Evolutionary conservation across 2,113 vertebrate genomes (phyloP).

Genomic region (Clupea harengus): DNA sequence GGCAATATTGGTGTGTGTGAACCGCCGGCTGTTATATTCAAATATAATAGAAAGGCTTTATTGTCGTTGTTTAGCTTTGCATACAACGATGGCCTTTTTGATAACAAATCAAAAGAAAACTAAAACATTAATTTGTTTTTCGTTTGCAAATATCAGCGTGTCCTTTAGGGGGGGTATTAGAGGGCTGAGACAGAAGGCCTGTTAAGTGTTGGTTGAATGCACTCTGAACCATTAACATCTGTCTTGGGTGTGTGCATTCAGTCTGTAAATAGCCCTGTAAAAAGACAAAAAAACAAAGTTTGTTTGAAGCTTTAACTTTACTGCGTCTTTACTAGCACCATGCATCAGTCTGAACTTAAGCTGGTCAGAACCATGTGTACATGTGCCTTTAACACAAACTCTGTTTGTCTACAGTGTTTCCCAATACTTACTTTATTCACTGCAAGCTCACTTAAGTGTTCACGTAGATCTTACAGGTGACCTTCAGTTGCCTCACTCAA

Average conservation of each 20-base stretch:
- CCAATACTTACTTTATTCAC: neutral
- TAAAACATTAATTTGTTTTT: too few species aligned
- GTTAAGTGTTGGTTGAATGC: too few species aligned
- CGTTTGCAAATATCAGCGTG: too few species aligned
- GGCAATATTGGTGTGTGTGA: constrained; percentile 55
- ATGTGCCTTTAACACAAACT: neutral
- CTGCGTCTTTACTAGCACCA: neutral
- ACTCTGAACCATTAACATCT: neutral
- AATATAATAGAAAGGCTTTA: too few species aligned
- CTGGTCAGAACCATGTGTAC: neutral
- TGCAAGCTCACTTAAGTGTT: neutral
- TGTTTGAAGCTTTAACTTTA: neutral
- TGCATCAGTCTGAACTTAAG: neutral
- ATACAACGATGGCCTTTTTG: too few species aligned
- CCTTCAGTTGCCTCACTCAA: neutral
- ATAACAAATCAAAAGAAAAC: too few species aligned
- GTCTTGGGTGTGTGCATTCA: neutral
- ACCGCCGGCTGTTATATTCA: too few species aligned
- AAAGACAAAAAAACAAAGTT: neutral
- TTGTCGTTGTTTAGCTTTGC: too few species aligned
- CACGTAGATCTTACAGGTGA: neutral
- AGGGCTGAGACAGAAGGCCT: neutral
- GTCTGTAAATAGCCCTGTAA: neutral
- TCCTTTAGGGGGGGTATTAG: too few species aligned
- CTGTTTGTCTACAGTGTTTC: neutral